Evolutionary conservation across 2,797 vertebrate genomes (phyloP), one percentile per base, ranked within the genome.

Genomic region (Lutjanus campechanus): DNA sequence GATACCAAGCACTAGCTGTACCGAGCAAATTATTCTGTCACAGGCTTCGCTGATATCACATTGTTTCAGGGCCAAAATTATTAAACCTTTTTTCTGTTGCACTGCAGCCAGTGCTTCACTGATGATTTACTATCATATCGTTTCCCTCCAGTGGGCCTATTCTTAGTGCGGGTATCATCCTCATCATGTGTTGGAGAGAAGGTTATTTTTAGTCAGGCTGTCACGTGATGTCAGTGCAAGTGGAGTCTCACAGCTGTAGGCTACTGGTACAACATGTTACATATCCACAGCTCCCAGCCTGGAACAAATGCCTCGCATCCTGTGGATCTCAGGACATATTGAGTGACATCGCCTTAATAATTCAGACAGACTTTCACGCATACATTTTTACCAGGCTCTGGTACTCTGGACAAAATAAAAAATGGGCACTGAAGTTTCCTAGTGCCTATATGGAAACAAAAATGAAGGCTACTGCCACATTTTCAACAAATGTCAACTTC

Each of bases 141-240:
- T 67, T 77, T 81, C 87, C 71, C 69, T 86, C 87, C 86, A 73
- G 72, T 78, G 73, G 77, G 58, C 77, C 90, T 88, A 89, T 93
- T 92, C 87, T 89, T 89, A 90, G 90, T 54, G 43, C 25, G 29
- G 72, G 89, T 85, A 88, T 93, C 90, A 79, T 90, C 85, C 81
- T 88, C 76, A 73, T 88, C 80, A 16, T 82, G 86, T 86, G 88
- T 82, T 79, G 85, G 84, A 70, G 83, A 80, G 72, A 44, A 16
- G 72, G 85, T 83, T 95, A 93, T 94, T 93, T 94, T 92, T 93
- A 93, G 90, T 81, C 58, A 9, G 53, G 56, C 76, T 36, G 63
- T 88, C 92, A 92, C 73, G 81, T 93, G 92, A 89, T 11, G 70
- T 65, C 76, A 69, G 80, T 49, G 78, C 61, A 59, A 81, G 79